A percentile compares a stretch with the other conserved stretches of the same genome.
phyloP scores from a whole-genome alignment of 2,888 invertebrate genomes.

The Leucoptera coffeella region DNA sequence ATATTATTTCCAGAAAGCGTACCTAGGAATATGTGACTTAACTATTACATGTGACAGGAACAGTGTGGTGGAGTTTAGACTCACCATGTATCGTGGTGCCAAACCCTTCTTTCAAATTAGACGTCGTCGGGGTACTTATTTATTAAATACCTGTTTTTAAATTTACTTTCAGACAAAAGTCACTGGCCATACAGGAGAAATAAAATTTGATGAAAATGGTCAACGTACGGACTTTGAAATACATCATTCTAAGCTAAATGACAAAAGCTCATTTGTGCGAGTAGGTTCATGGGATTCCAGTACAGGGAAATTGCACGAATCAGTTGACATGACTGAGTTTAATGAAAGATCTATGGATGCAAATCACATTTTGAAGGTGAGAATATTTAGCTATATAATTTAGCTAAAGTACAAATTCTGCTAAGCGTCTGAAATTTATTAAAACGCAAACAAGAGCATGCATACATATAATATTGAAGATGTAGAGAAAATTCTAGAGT shows the following conservation, averaged over 20 bases:
- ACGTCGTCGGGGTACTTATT: too few relatives aligned
- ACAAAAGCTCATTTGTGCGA: slow-evolving; percentile 49
- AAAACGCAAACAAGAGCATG: too few relatives aligned
- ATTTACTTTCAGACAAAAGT: slow-evolving; percentile 29
- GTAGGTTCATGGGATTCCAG: slow-evolving; percentile 48
- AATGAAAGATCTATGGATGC: too few relatives aligned
- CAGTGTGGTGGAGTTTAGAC: slow-evolving; percentile 81
- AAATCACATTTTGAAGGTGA: too few relatives aligned
- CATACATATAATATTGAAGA: too few relatives aligned
- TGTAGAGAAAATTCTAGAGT: too few relatives aligned
- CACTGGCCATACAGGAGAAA: slow-evolving; percentile 59
- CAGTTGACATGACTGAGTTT: too few relatives aligned
- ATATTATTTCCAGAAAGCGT: slow-evolving; percentile 64
- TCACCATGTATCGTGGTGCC: slow-evolving; percentile 97
- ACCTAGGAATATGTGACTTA: slow-evolving; percentile 88
- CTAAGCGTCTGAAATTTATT: too few relatives aligned
- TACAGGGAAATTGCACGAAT: slow-evolving; percentile 23
- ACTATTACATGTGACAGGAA: slow-evolving; percentile 89
- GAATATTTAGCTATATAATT: too few relatives aligned
- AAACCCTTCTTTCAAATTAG: too few relatives aligned
- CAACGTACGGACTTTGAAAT: slow-evolving; percentile 55
- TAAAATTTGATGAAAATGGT: slow-evolving; percentile 63
- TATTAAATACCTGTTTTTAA: too few relatives aligned
- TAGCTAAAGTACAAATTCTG: too few relatives aligned
- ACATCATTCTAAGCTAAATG: slow-evolving; percentile 42